phyloP scores from a whole-genome alignment of 2,113 vertebrate species.

The Laterallus jamaicensis region DNA sequence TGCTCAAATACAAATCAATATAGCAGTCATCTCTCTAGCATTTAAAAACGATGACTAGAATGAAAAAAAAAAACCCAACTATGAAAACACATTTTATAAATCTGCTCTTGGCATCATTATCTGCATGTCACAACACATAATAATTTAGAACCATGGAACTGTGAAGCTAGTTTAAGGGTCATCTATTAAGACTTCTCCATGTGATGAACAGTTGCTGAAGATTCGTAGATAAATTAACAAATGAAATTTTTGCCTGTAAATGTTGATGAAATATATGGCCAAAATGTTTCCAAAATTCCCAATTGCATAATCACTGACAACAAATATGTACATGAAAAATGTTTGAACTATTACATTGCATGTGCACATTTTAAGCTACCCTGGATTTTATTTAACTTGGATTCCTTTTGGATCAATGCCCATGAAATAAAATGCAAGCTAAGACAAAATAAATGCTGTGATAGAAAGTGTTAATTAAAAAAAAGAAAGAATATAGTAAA shows the following conservation, averaged over 20 bases:
- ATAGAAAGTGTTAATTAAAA: neutral
- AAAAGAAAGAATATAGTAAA: neutral
- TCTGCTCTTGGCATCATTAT: neutral
- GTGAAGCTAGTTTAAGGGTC: neutral
- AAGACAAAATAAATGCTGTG: neutral
- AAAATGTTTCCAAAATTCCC: neutral
- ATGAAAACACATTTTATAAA: neutral
- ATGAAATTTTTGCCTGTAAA: neutral
- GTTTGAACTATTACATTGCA: neutral
- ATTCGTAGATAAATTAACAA: neutral
- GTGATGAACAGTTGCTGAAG: neutral
- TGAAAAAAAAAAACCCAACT: neutral
- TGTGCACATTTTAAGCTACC: neutral
- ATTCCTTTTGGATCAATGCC: neutral
- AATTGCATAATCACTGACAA: neutral
- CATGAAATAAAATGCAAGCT: neutral
- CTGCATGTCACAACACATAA: neutral
- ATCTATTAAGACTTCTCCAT: neutral
- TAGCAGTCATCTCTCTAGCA: neutral
- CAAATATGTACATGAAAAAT: neutral
- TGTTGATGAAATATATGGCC: neutral
- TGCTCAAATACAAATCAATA: constrained; percentile 28
- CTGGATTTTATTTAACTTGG: neutral
- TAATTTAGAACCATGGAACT: constrained; percentile 18
- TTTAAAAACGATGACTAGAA: constrained; percentile 32